Evolutionary conservation across 2,797 vertebrate genomes (phyloP).

Genomic region (Telmatherina bonti): DNA sequence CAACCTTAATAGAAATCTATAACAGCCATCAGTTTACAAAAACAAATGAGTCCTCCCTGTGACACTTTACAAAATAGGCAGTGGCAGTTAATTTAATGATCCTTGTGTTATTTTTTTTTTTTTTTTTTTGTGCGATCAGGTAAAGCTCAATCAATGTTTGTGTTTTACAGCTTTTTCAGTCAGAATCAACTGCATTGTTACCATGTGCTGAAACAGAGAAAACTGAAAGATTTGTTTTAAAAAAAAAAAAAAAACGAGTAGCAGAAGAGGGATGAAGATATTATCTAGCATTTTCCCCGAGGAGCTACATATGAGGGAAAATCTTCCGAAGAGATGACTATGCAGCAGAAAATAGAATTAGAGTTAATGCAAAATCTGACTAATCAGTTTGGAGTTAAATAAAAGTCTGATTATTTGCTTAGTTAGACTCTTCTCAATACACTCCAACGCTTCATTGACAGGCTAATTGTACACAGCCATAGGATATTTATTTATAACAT

Average conservation of each 20-base stretch:
- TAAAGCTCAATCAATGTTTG: conserved; percentile 32
- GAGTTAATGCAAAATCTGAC: neutral
- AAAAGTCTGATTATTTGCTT: conserved; percentile 3
- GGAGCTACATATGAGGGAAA: neutral
- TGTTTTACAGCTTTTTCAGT: conserved; percentile 16
- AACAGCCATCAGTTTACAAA: conserved; percentile 51
- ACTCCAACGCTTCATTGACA: conserved; percentile 6
- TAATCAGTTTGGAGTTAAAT: conserved; percentile 10
- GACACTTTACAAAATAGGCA: conserved; percentile 24
- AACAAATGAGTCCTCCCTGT: conserved; percentile 34
- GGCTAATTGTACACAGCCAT: conserved; percentile 20
- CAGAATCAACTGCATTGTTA: conserved; percentile 3
- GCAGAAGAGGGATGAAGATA: conserved; percentile 7
- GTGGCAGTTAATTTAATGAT: conserved; percentile 40
- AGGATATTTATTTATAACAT: conserved; percentile 37
- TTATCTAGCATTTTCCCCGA: neutral
- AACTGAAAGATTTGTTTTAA: neutral
- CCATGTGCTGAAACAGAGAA: neutral
- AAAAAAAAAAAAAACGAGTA: neutral
- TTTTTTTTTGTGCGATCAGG: too few relatives aligned
- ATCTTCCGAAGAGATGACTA: neutral
- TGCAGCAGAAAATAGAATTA: neutral
- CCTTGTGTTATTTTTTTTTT: conserved; percentile 52
- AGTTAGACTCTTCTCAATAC: conserved; percentile 1
- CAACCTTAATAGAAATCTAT: conserved; percentile 73